A percentile compares a stretch with the other conserved stretches of the same genome.
These are phyloP conservation scores for Teinopalpus imperialis DNA, from an alignment of 2,888 invertebrate genomes.

Conservation along the genomic window DNA sequence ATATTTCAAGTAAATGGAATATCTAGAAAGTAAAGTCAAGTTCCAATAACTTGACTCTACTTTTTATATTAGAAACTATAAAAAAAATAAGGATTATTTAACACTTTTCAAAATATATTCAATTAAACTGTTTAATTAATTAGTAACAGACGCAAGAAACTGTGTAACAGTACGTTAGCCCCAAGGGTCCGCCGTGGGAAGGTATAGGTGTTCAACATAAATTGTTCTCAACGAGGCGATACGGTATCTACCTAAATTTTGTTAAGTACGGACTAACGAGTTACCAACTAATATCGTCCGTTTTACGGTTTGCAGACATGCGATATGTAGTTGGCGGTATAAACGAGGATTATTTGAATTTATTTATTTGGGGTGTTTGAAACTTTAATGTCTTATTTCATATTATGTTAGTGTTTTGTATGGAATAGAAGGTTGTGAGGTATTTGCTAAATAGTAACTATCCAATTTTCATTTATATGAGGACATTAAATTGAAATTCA, in stretches of 20 bases:
- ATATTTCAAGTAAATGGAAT: too few species aligned
- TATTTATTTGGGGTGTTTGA: slow-evolving; percentile 36
- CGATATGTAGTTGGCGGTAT: slow-evolving; percentile 31
- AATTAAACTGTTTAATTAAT: slow-evolving; percentile 15
- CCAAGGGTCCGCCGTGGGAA: slow-evolving; percentile 32
- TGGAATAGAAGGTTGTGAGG: neutral
- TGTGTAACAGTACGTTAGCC: slow-evolving; percentile 25
- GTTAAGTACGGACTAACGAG: slow-evolving; percentile 50
- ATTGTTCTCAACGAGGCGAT: slow-evolving; percentile 39
- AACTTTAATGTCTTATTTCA: slow-evolving; percentile 22
- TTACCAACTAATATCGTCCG: slow-evolving; percentile 44
- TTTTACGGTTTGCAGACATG: slow-evolving; percentile 49
- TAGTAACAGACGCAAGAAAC: slow-evolving; percentile 1
- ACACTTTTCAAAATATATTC: neutral
- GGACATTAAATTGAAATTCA: too few species aligned
- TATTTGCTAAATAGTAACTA: too few species aligned
- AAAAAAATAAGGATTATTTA: too few species aligned
- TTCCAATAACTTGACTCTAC: too few species aligned
- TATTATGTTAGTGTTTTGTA: slow-evolving; percentile 4
- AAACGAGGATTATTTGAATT: slow-evolving; percentile 43
- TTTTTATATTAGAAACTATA: too few species aligned
- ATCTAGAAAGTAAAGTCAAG: too few species aligned
- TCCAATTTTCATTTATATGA: too few species aligned
- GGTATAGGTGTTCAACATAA: slow-evolving; percentile 39
- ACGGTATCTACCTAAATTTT: slow-evolving; percentile 45